Conservation (phyloP, 2,888 invertebrate species). For the Tetheella fluctuosa region DNA sequence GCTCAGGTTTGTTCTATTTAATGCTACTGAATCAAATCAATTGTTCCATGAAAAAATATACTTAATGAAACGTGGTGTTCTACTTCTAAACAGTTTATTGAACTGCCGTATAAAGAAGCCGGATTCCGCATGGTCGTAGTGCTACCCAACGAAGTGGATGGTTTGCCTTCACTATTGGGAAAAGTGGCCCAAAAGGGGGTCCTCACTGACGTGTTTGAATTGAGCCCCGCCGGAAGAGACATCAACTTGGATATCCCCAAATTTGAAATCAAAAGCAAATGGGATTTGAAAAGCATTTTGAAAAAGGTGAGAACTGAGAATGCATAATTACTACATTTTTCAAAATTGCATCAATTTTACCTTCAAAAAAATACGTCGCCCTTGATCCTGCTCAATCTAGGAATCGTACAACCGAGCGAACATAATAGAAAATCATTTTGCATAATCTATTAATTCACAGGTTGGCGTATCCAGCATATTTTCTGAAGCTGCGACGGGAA, state of each 20-base stretch:
- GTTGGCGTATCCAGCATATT: conserved; percentile 54
- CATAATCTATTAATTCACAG: conserved; percentile 28
- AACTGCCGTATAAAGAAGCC: conserved; percentile 58
- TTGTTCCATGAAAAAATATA: background rate
- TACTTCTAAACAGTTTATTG: conserved; percentile 48
- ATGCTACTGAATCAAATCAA: background rate
- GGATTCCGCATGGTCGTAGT: conserved; percentile 63
- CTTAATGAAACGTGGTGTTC: background rate
- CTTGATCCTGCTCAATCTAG: too few species aligned
- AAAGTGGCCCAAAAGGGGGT: conserved; percentile 50
- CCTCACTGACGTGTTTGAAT: conserved; percentile 46
- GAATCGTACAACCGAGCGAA: too few species aligned
- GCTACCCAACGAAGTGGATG: conserved; percentile 55
- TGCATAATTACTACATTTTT: too few species aligned
- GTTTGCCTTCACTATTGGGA: conserved; percentile 49
- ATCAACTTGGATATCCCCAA: conserved; percentile 55
- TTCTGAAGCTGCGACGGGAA: conserved; percentile 41
- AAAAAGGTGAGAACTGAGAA: conserved; percentile 44
- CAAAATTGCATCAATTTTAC: too few species aligned
- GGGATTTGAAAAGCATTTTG: conserved; percentile 51
- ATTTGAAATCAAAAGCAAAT: conserved; percentile 53
- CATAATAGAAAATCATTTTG: too few species aligned
- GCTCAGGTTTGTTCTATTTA: conserved; percentile 43
- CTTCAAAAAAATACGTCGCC: too few species aligned
- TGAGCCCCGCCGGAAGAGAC: conserved; percentile 37